Evolutionary conservation across 2,797 vertebrate species (phyloP), one percentile per base, ranked within the genome.

Genomic region (Halcyon chelicuti): DNA sequence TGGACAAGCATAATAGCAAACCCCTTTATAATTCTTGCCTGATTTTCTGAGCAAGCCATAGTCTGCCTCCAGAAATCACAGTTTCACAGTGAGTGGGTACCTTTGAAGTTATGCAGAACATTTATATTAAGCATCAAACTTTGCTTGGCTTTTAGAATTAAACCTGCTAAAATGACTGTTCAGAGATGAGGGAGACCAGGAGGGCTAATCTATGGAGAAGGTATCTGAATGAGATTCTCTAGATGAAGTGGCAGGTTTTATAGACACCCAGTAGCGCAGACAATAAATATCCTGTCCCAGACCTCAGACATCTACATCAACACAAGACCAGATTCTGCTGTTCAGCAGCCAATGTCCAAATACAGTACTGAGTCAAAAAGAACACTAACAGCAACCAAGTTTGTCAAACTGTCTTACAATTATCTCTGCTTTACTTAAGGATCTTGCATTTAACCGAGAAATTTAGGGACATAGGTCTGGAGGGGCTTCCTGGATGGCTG

Each of bases 21-120:
- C 75, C 44, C 65, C 78, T 90, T 82, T 61, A 74, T 61, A 94
- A 89, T 84, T 87, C 40, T 67, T 82, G 66, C 25, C 60, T 82
- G 57, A 89, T 73, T 97, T 95, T 95, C 93, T 87, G 49, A 96
- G 94, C 77, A 92, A 96, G 83, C 86, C 74, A 52, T 78, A 76
- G 51, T 71, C 96, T 94, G 95, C 95, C 93, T 97, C 95, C 92
- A 96, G 90, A 96, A 92, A 97, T 96, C 96, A 94, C 94, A 94
- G 86, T 93, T 96, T 94, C 78, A 77, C 81, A 92, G 88, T 91
- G 95, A 96, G 94, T 96, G 95, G 95, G 96, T 88, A 94, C 78
- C 67, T 94, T 29, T 75, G 67, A 92, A 92, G 81, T 89, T 93
- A 73, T 76, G 86, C 67, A 91, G 86, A 95, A 93, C 93, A 96